Base-by-base conservation (phyloP, 2,888 invertebrate species). In the Mimachlamys varia region DNA sequence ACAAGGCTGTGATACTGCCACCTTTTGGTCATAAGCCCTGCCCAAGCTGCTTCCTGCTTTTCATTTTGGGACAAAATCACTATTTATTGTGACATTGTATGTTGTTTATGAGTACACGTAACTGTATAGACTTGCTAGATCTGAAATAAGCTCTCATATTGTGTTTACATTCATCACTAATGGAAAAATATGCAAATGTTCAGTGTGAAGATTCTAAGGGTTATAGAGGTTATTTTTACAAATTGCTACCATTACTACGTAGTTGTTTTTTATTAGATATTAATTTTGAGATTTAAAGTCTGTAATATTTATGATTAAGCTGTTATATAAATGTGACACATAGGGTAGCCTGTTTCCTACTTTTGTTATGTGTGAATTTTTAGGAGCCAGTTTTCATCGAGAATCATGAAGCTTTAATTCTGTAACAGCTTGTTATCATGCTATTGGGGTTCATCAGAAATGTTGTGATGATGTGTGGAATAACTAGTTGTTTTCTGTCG, bases 1-100 rank as follows among this genome's bases (percentile, higher is more conserved):
- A 58, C 58, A 3, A 76, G 76, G 19, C 76, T 76, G 33, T 76
- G 76, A 76, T 76, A 76, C 76, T 76, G 76, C 76, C 76, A 76
- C 22, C 76, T 76, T 33, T 33, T 27, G 27, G 33, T 76, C 19
- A 76, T 33, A 2, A 76, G 27, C 7, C 76, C 76, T 76, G 76
- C 76, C 76, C 76, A 33, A 27, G 19, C 19, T 76, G 33, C 33
- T 44, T 44, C 7, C 44, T 44, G 44, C 44, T 44, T 44, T 44
- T 3, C 44, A 44, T 44, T 44, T 44, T 44, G 44, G 44, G 44
- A 44, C 44, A 44, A 44, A 76, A 76, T 76, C 76, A 76, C 76
- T 33, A 5, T 76, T 76, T 33, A 76, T 15, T 76, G 12, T 27
- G 53, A 19, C 17, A 27, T 27, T 13, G 4, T 27, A 33, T 76